Evolutionary conservation across 2,888 invertebrate species (phyloP).

Genomic region (Meghimatium bilineatum): DNA sequence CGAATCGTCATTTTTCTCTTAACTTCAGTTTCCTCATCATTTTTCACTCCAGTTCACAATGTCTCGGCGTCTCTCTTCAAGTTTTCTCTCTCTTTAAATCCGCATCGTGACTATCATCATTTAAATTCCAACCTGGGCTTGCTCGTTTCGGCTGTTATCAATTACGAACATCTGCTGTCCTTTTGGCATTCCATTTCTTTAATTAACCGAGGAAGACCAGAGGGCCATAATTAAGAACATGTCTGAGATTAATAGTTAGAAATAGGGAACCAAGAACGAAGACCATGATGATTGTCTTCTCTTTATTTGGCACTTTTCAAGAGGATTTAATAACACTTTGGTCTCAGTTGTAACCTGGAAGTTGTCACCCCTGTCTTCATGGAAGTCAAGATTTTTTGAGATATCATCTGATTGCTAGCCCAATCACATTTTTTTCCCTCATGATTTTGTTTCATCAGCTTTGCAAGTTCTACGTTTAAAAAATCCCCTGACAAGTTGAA

Average conservation of each 20-base stretch:
- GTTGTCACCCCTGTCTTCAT: background rate
- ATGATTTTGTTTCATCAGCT: background rate
- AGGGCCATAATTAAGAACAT: slow-evolving; percentile 35
- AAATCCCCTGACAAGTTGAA: no score
- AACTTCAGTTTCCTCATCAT: background rate
- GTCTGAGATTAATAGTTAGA: slow-evolving; percentile 30
- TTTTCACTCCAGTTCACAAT: no score
- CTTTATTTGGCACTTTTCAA: background rate
- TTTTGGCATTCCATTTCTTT: slow-evolving; percentile 32
- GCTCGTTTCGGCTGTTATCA: slow-evolving; percentile 4
- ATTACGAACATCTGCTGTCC: slow-evolving; percentile 28
- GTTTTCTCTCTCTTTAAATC: background rate
- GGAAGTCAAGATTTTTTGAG: slow-evolving; percentile 11
- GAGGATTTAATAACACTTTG: slow-evolving; percentile 12
- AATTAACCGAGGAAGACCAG: slow-evolving; percentile 25
- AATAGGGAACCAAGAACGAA: background rate
- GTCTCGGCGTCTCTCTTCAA: no score
- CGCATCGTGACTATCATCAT: background rate
- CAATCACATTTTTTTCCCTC: background rate
- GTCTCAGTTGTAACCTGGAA: background rate
- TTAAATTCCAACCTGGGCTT: background rate
- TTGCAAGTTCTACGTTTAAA: background rate
- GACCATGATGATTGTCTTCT: slow-evolving; percentile 11
- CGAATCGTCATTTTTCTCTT: background rate
- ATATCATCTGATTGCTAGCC: background rate